A percentile compares a stretch with the other conserved stretches of the same genome.
phyloP scores from a whole-genome alignment of 2,797 vertebrate species.

The Paguma larvata region DNA sequence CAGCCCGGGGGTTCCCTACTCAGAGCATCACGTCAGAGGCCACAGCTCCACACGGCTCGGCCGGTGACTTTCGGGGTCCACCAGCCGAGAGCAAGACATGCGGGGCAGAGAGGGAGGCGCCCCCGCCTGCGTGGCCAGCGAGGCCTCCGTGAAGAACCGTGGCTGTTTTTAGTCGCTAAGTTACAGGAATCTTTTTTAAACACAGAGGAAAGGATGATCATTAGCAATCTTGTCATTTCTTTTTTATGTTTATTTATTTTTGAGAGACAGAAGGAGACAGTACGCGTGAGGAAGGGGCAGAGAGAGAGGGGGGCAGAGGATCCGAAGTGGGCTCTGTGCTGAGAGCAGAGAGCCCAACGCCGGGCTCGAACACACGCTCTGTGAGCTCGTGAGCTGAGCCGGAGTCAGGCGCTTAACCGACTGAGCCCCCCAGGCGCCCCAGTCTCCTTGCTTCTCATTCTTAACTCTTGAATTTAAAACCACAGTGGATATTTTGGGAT shows the following conservation, averaged over 20 bases:
- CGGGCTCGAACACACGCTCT: no score
- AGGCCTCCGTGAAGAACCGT: rapidly evolving
- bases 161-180: neutral
- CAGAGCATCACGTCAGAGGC: neutral
- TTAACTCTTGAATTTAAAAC: neutral
- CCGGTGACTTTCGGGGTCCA: neutral
- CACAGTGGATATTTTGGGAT: rapidly evolving
- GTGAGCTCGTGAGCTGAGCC: no score
- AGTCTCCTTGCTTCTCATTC: neutral
- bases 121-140: neutral
- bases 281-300: no score
- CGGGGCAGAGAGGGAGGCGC: neutral
- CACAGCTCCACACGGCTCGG: rapidly evolving
- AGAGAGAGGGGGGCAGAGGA: no score
- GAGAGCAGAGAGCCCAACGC: no score
- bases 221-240: neutral
- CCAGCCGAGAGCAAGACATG: neutral
- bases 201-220: neutral
- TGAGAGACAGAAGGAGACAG: no score
- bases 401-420: no score
- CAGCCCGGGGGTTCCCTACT: neutral
- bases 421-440: no score
- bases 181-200: neutral
- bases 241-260: no score
- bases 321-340: no score